Evolutionary conservation across 2,797 vertebrate genomes (phyloP), one percentile per base, ranked within the genome.

Genomic region (Pygocentrus nattereri): DNA sequence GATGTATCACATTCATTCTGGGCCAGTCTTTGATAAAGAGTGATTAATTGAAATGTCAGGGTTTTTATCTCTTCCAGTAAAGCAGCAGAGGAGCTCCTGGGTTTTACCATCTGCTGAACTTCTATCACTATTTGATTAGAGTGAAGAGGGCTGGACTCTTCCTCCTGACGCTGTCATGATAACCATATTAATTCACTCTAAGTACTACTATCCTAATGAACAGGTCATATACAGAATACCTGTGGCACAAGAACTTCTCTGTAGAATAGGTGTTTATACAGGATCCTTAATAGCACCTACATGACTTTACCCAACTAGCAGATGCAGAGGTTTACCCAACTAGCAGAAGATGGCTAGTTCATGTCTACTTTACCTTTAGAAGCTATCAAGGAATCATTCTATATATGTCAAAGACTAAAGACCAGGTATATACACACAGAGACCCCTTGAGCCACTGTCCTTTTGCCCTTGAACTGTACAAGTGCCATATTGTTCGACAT

Each of bases 101-200:
- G 59, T 18, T 62, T 74, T 75, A 69, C 56, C 72, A 74, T 78
- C 8, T 47, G 15, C 64, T 65, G 19, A 19, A 41, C 25, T 67
- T 62, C 38, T 56, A 47, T 58, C 27, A 21, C n/a, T 47, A 12
- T 74, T 50, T 4, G 30, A 62, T 79, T 75, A 75, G 12, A 83
- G n/a, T 27, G 16, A 82, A 69, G 47, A 58, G 62, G 13, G 31
- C 18, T 56, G 5, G 31, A 58, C 25, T 47, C 58, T 38, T 69
- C 23, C 3, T 54, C 30, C 21, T 67, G 11, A 72, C 58, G 50
- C 30, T 25, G 27, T 62, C 13, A 47, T 76, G 59, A 76, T 59
- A 56, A 80, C 82, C 79, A 79, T 74, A 80, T 52, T 76, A 89
- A 85, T 52, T 82, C 82, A 83, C 65, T 84, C 59, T 3, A 59